phyloP scores from a whole-genome alignment of 2,113 vertebrate genomes.

The Chaetorhynchus papuensis region DNA sequence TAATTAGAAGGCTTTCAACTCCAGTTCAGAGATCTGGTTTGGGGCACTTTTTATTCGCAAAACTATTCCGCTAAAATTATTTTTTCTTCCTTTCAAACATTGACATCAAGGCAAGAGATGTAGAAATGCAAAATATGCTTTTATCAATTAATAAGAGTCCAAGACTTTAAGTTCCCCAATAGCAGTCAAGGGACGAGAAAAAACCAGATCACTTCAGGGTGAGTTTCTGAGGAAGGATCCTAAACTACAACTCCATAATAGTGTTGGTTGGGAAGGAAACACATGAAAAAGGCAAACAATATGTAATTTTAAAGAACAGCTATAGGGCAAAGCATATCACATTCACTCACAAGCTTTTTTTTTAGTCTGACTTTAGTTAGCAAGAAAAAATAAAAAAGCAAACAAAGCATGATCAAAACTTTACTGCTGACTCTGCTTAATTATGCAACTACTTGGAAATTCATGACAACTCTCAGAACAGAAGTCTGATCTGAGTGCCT shows the following conservation, averaged over 20 bases:
- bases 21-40: background rate
- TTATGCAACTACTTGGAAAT: background rate
- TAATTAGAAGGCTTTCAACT: conserved; percentile 44
- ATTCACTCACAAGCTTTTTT: background rate
- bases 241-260: background rate
- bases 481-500: background rate
- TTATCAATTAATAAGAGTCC: background rate
- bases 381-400: background rate
- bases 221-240: background rate
- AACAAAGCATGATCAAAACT: background rate
- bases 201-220: background rate
- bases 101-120: background rate
- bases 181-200: background rate
- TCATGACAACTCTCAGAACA: background rate
- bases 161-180: background rate
- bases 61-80: background rate
- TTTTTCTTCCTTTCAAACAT: background rate
- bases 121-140: background rate
- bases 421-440: background rate
- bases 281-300: background rate
- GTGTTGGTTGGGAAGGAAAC: background rate
- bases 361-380: background rate
- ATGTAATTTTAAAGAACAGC: background rate
- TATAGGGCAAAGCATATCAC: background rate
- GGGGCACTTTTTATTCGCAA: background rate